Percentiles rank a stretch among this genome's conserved stretches.
These are phyloP conservation scores for Leptopilina myrica DNA, from an alignment of 2,888 invertebrate species.

Conservation along the genomic window DNA sequence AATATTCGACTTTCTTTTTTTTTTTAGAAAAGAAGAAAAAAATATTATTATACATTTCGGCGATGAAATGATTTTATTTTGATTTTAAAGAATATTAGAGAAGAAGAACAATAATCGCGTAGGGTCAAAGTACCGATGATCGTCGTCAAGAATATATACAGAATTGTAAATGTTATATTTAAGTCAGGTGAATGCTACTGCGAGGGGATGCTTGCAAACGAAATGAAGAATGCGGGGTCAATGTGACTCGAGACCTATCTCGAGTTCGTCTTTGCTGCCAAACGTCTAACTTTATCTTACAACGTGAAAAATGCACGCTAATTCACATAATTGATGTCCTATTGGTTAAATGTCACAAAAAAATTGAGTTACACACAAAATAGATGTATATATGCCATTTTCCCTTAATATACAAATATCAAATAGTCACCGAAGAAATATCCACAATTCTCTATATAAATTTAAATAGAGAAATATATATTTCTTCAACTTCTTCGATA, in stretches of 20 bases:
- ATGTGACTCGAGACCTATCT: constrained; percentile 50
- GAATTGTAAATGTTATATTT: constrained; percentile 50
- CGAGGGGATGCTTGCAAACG: constrained; percentile 28
- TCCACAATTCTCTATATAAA: no score
- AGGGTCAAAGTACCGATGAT: constrained; percentile 51
- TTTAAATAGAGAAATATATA: no score
- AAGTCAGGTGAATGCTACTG: constrained; percentile 30
- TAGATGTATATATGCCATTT: neutral
- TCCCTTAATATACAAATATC: no score
- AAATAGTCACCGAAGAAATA: no score
- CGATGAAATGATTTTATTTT: neutral
- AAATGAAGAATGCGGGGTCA: constrained; percentile 52
- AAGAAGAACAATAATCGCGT: neutral
- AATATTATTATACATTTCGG: neutral
- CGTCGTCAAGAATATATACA: constrained; percentile 53
- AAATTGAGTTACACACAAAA: neutral
- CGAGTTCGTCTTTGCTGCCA: constrained; percentile 41
- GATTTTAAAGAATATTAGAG: neutral
- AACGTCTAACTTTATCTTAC: constrained; percentile 44
- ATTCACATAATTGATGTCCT: constrained; percentile 20
- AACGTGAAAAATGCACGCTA: constrained; percentile 27
- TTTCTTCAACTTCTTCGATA: no score
- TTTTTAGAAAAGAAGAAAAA: no score
- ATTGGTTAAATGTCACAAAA: constrained; percentile 13
- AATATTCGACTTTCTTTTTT: no score